Evolutionary conservation across 1,140 invertebrate species (phyloP).

Genomic region (Scaptomyza graminum): DNA sequence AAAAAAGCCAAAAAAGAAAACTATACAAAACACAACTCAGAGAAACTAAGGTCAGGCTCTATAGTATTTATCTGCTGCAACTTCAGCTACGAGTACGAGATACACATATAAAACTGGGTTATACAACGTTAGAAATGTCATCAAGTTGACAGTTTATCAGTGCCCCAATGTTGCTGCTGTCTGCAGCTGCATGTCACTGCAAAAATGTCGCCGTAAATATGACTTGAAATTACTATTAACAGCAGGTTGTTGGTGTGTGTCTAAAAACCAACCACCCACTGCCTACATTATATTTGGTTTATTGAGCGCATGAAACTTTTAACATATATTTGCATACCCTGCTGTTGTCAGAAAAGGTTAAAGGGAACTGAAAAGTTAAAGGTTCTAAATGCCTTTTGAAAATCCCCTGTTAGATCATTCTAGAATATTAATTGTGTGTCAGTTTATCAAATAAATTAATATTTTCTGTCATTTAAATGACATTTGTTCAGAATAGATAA

Average conservation of each 20-base stretch:
- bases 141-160: slow-evolving; percentile 71
- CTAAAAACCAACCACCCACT: neutral
- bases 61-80: neutral
- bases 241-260: slow-evolving; percentile 34
- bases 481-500: no score
- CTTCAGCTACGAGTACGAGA: neutral
- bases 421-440: no score
- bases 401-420: no score
- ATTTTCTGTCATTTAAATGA: no score
- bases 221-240: slow-evolving; percentile 73
- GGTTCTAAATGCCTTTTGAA: no score
- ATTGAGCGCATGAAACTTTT: slow-evolving; percentile 64
- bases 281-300: slow-evolving; percentile 39
- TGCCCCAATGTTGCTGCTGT: slow-evolving; percentile 15
- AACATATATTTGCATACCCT: slow-evolving; percentile 32
- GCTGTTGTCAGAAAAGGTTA: neutral
- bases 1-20: slow-evolving; percentile 2
- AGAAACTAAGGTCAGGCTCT: neutral
- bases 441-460: no score
- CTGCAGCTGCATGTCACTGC: slow-evolving; percentile 9
- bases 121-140: slow-evolving; percentile 54
- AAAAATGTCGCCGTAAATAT: slow-evolving; percentile 60
- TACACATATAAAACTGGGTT: slow-evolving; percentile 45
- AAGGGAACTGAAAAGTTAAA: neutral
- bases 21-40: slow-evolving; percentile 23